These are phyloP conservation scores for Limnephilus rhombicus DNA, from an alignment of 2,888 invertebrate species.

Conservation along the genomic window DNA sequence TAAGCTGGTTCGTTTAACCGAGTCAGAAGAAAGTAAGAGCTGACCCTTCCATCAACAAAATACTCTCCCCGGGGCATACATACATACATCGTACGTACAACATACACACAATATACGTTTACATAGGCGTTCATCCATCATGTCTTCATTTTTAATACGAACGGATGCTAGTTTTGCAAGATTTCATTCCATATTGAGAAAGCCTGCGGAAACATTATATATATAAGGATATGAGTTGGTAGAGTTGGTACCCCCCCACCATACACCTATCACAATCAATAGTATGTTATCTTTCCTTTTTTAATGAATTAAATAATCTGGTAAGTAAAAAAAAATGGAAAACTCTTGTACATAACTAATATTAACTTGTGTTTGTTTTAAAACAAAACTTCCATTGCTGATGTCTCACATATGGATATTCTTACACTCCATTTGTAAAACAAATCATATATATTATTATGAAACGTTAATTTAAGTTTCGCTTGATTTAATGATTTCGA, in stretches of 20 bases:
- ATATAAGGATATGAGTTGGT: neutral
- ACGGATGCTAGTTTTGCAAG: constrained; percentile 25
- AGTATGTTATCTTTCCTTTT: neutral
- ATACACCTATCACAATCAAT: neutral
- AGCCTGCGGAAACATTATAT: neutral
- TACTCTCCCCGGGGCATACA: constrained; percentile 19
- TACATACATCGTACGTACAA: neutral
- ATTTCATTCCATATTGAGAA: neutral
- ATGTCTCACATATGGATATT: too few relatives aligned
- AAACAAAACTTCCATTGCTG: neutral
- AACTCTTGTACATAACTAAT: too few relatives aligned
- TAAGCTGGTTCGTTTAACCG: constrained; percentile 53
- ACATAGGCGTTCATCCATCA: constrained; percentile 16
- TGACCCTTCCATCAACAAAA: constrained; percentile 44
- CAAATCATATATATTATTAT: neutral
- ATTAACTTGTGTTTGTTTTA: neutral
- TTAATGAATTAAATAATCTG: neutral
- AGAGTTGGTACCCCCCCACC: too few relatives aligned
- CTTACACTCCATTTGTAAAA: neutral
- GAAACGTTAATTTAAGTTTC: neutral
- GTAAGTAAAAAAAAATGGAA: neutral
- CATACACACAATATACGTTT: neutral
- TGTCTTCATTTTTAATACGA: constrained; percentile 36
- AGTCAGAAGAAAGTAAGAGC: constrained; percentile 38
- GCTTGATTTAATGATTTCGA: neutral